Evolutionary conservation across 1,140 invertebrate species (phyloP), one percentile per base, ranked within the genome.

Genomic region (Drosophila paulistorum): DNA sequence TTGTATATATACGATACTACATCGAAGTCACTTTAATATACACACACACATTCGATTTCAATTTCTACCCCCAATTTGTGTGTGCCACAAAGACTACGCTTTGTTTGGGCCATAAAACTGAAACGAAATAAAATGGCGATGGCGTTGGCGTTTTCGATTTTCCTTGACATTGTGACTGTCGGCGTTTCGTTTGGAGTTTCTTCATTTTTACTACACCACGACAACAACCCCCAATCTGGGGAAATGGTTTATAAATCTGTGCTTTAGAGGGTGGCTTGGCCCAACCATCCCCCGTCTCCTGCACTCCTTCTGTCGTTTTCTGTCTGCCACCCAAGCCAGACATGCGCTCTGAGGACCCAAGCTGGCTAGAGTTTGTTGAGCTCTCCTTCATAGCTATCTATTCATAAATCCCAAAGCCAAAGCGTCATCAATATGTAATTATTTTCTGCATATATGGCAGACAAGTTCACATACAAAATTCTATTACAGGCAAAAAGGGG

Each of bases 101-200:
- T 86, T 86, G 76, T 79, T 79, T 66, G 45, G 48, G 30, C 37
- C 68, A 13, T 59, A 51, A 70, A 66, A 65, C 10, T 3, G 45
- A 17, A 51, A 51, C 45, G 17, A 51, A 67, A 76, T 65, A 81
- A 87, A 90, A 84, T 89, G 81, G 85, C 74, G 85, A 30, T 77
- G 79, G 85, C 74, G 85, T 37, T 77, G 79, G 63, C 73, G 58
- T 63, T 70, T 85, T 78, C 81, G 23, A 30, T 62, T 13, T 51
- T 81, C 74, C 84, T 89, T 89, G 84, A 89, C 84, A 89, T 89
- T 89, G 80, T 69, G 85, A 81, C 79, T 81, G 79, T 65, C 67
- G 55, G 41, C 54, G 71, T 64, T 62, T 57, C 55, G 57, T 35
- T 30, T 59, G 45, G 77, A 87, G 77, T 87, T 87, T 80, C 84